Evolutionary conservation across 2,888 invertebrate species (phyloP).

Genomic region (Drosophila tanythrix): DNA sequence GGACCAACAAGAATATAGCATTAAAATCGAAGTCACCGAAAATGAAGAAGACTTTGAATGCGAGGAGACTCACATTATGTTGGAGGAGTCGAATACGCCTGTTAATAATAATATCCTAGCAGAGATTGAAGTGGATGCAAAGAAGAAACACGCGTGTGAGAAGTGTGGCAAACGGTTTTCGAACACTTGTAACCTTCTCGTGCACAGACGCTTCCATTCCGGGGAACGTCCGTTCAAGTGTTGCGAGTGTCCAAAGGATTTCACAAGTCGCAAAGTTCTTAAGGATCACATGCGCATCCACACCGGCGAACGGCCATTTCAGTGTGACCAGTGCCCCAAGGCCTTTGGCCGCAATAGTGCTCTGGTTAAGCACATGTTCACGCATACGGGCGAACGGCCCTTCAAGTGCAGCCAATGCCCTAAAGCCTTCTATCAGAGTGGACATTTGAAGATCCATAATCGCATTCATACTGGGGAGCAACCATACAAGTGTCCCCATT

Average conservation of each 20-base stretch:
- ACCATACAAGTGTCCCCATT: slow-evolving; percentile 7
- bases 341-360: background rate
- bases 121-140: background rate
- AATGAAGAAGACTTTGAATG: background rate
- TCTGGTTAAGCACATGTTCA: slow-evolving; percentile 6
- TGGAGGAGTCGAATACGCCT: background rate
- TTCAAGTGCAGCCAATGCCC: slow-evolving; percentile 10
- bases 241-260: slow-evolving; percentile 2
- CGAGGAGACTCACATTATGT: background rate
- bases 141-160: slow-evolving; percentile 1
- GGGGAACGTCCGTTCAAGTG: slow-evolving; percentile 7
- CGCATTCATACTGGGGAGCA: slow-evolving; percentile 11
- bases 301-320: slow-evolving; percentile 13
- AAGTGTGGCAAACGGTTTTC: slow-evolving; percentile 4
- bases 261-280: slow-evolving; percentile 2
- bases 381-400: slow-evolving; percentile 3
- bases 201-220: slow-evolving; percentile 3
- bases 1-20: background rate
- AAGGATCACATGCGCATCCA: slow-evolving; percentile 10
- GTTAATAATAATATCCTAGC: background rate
- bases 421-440: slow-evolving; percentile 7
- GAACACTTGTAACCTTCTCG: background rate
- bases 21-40: background rate
- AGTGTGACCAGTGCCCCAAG: slow-evolving; percentile 11
- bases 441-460: slow-evolving; percentile 2